A percentile compares a stretch with the other conserved stretches of the same genome.
phyloP scores from a whole-genome alignment of 1,140 invertebrate genomes.

The Dinoponera quadriceps region DNA sequence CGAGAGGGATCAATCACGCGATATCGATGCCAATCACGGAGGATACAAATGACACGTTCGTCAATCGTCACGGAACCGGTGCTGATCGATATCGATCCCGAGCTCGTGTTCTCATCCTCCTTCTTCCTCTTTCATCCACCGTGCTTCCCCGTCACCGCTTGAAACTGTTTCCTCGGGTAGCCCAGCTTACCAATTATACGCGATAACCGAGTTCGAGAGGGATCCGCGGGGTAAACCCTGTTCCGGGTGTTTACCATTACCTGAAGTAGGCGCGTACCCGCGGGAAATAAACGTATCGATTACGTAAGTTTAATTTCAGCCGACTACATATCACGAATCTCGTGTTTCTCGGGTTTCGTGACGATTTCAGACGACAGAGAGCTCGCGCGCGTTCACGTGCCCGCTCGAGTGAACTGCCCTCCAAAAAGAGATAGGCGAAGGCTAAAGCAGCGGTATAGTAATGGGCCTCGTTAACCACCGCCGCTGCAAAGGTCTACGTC shows the following conservation, averaged over 20 bases:
- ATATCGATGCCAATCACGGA: background rate
- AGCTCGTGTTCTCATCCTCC: background rate
- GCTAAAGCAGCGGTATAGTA: slow-evolving; percentile 15
- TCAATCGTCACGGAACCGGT: background rate
- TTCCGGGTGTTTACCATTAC: no score
- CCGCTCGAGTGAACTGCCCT: background rate
- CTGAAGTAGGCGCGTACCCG: no score
- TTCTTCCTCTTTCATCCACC: background rate
- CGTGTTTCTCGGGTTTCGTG: slow-evolving; percentile 39
- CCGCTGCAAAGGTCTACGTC: slow-evolving; percentile 2
- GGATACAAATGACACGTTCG: background rate
- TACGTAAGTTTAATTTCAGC: slow-evolving; percentile 45
- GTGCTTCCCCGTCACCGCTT: no score
- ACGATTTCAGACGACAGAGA: slow-evolving; percentile 12
- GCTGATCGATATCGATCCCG: background rate
- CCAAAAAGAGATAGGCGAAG: background rate
- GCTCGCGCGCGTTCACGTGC: slow-evolving; percentile 18
- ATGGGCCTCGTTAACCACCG: slow-evolving; percentile 14
- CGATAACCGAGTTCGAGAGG: no score
- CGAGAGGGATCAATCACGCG: slow-evolving; percentile 22
- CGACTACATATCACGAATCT: slow-evolving; percentile 23
- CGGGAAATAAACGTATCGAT: slow-evolving; percentile 2
- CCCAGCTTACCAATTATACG: no score
- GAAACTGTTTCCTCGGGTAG: no score
- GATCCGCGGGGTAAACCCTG: no score